A percentile compares a stretch with the other conserved stretches of the same genome.
Evolutionary conservation across 2,797 vertebrate species (phyloP).

Genomic region (Melopsittacus undulatus): DNA sequence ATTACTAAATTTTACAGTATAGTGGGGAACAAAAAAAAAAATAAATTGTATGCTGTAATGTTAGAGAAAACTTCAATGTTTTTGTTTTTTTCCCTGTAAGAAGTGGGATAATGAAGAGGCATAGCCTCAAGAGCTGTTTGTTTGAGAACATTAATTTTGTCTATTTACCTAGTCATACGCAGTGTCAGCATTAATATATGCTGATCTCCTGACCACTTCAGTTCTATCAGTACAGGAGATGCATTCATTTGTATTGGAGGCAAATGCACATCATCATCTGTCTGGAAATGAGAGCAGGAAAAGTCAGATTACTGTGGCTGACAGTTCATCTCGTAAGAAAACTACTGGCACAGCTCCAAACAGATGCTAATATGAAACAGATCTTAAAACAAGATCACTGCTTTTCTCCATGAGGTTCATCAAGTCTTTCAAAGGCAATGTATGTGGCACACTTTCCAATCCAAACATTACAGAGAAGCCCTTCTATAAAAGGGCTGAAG

Average conservation of each 20-base stretch:
- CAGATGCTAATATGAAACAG: neutral
- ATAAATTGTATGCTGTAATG: neutral
- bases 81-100: neutral
- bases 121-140: neutral
- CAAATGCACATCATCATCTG: neutral
- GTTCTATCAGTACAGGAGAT: neutral
- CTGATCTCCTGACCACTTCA: neutral
- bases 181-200: neutral
- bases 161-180: neutral
- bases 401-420: neutral
- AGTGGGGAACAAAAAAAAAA: neutral
- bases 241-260: neutral
- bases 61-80: neutral
- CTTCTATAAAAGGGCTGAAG: neutral
- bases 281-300: neutral
- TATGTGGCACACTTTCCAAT: neutral
- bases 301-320: neutral
- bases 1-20: neutral
- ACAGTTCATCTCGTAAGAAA: neutral
- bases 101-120: neutral
- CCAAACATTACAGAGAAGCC: neutral
- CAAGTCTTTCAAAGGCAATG: neutral
- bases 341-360: neutral
- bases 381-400: neutral
- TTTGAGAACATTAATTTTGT: slow-evolving; percentile 8